phyloP scores from a whole-genome alignment of 1,140 invertebrate genomes.

The Drosophila rufa region DNA sequence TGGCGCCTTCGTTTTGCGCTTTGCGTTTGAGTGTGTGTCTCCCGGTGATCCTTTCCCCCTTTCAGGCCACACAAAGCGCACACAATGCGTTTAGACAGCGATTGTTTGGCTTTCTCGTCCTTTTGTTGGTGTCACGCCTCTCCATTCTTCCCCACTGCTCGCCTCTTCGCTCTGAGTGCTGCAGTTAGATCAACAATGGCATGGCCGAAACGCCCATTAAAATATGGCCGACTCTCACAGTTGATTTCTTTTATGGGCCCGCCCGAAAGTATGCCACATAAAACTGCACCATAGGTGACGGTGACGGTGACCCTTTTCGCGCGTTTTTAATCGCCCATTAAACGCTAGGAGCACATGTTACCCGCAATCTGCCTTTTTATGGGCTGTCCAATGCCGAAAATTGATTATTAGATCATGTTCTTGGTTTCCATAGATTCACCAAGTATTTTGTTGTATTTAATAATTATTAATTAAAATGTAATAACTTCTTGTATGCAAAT shows the following conservation, averaged over 20 bases:
- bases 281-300: slow-evolving; percentile 27
- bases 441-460: background rate
- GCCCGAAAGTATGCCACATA: slow-evolving; percentile 27
- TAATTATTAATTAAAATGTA: no score
- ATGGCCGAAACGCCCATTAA: slow-evolving; percentile 25
- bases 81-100: slow-evolving; percentile 80
- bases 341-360: slow-evolving; percentile 1
- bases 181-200: slow-evolving; percentile 47
- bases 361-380: slow-evolving; percentile 25
- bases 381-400: slow-evolving; percentile 3
- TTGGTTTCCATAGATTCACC: background rate
- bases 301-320: slow-evolving; percentile 23
- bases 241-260: slow-evolving; percentile 20
- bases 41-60: slow-evolving; percentile 68
- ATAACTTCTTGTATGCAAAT: no score
- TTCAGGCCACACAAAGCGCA: slow-evolving; percentile 53
- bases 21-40: slow-evolving; percentile 10
- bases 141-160: background rate
- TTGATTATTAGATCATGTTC: slow-evolving; percentile 16
- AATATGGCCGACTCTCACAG: slow-evolving; percentile 22
- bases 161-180: slow-evolving; percentile 5
- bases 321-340: slow-evolving; percentile 47
- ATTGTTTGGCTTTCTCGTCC: slow-evolving; percentile 71
- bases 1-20: slow-evolving; percentile 5
- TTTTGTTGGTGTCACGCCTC: slow-evolving; percentile 52